phyloP scores from a whole-genome alignment of 2,888 invertebrate species.

The Habroteleia sp. region DNA sequence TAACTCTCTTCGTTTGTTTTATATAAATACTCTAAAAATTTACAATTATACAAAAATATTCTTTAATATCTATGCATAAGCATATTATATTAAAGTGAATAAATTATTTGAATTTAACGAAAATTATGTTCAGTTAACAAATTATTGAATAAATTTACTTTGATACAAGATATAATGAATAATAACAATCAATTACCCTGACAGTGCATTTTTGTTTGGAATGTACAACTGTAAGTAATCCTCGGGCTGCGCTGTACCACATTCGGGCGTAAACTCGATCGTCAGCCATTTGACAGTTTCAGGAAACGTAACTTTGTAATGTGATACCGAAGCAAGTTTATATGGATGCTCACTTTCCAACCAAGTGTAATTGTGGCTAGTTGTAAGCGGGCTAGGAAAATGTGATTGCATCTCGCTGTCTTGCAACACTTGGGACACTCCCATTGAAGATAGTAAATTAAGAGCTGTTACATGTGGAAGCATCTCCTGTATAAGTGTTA shows the following conservation, averaged over 20 bases:
- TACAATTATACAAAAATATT: no score
- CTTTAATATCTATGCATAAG: no score
- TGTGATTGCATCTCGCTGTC: constrained; percentile 77
- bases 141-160: no score
- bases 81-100: no score
- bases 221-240: constrained; percentile 90
- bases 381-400: constrained; percentile 78
- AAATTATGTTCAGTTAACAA: no score
- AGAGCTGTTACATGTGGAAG: constrained; percentile 93
- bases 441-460: constrained; percentile 85
- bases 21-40: no score
- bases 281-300: constrained; percentile 94
- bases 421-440: constrained; percentile 80
- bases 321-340: constrained; percentile 91
- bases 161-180: no score
- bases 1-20: no score
- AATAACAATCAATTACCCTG: constrained; percentile 70
- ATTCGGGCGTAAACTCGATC: constrained; percentile 95
- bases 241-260: constrained; percentile 95
- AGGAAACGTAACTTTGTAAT: constrained; percentile 95
- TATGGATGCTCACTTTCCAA: constrained; percentile 99
- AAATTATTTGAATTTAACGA: no score
- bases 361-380: constrained; percentile 93
- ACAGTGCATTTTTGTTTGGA: constrained; percentile 80
- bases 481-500: constrained; percentile 92